Evolutionary conservation across 2,888 invertebrate genomes (phyloP), one percentile per base, ranked within the genome.

Genomic region (Morinoia aosen): DNA sequence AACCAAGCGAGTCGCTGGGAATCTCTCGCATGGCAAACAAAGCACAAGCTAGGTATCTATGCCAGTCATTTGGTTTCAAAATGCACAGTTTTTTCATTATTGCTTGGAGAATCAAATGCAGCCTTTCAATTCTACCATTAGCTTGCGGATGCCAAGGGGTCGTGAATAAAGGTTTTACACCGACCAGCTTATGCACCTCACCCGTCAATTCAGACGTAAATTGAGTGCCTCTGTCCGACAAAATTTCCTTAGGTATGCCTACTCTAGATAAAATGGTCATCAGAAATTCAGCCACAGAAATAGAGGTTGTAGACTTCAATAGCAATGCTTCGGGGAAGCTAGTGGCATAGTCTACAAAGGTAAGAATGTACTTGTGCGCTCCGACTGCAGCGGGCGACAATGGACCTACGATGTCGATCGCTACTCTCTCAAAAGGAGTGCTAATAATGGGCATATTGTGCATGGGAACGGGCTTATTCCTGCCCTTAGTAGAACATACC

Each of bases 241-340:
- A n/a, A n/a, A 88, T 33, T 58, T 96, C 95, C 25, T 76, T 58
- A 8, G 95, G 88, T 11, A 94, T 95, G 39, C 96, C 91, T 25
- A 90, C 96, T 10, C 90, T 39, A 25, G 95, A 58, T 64, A 96
- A 95, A n/a, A 96, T 95, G n/a, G 95, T 88, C 33, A 94, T 61
- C 0, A 95, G 76, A 0, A 95, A 58, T 91, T 95, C 95, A 10
- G 95, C 95, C 10, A 96, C 76, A 14, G 58, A 90, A 58, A 96
- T 61, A 16, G 90, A 95, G 14, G 61, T 57, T n/a, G 94, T 94
- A 0, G 88, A 88, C 58, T 91, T 94, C 10, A 96, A 57, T 11
- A 91, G 91, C 8, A 96, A 40, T 4, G 95, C 95, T 64, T 95
- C 96, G 2, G 95, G 95, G 56, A 95, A 96, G 39, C 96, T 88